Evolutionary conservation across 2,797 vertebrate genomes (phyloP), one percentile per base, ranked within the genome.

Genomic region (Eurystomus glaucurus): DNA sequence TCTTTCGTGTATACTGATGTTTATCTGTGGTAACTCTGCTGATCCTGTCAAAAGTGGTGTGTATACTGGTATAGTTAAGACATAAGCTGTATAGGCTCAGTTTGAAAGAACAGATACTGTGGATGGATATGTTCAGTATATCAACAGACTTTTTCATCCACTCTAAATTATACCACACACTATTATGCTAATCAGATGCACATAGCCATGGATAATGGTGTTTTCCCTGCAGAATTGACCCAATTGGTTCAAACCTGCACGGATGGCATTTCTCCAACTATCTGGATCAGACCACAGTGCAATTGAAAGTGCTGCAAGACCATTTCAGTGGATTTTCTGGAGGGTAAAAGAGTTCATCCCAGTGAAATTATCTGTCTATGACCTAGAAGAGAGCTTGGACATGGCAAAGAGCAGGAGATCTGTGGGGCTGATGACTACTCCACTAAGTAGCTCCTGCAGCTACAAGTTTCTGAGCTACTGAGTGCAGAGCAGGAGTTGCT

Each of bases 181-280:
- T 13, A 13, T 65, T 55, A 15, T 37, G 43, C 8, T 31, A 13
- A 31, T 20, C 19, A 43, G 20, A 55, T 0, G 1, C 31, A 14
- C 0, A 1, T 3, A 28, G n/a, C 28, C 48, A 31, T 4, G 39
- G 46, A 16, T 26, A 25, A 28, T 4, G 9, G 6, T 35, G 37
- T 61, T 39, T 81, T 57, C 10, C 55, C 20, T 26, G 16, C 28
- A 41, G 5, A 71, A 48, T 3, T 1, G 4, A 60, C n/a, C 35
- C 26, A 43, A 9, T 5, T 61, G 41, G 28, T 50, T 22, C 45
- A 81, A 60, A 71, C 15, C 7, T 57, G 17, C 4, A 0, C 10
- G 20, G 12, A n/a, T n/a, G 28, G 11, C 0, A 2, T 68, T 84
- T 64, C 11, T 71, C 48, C 0, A 0, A 23, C 69, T 57, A 2